phyloP scores from a whole-genome alignment of 1,140 invertebrate genomes.

The Euura saliciscinereae region DNA sequence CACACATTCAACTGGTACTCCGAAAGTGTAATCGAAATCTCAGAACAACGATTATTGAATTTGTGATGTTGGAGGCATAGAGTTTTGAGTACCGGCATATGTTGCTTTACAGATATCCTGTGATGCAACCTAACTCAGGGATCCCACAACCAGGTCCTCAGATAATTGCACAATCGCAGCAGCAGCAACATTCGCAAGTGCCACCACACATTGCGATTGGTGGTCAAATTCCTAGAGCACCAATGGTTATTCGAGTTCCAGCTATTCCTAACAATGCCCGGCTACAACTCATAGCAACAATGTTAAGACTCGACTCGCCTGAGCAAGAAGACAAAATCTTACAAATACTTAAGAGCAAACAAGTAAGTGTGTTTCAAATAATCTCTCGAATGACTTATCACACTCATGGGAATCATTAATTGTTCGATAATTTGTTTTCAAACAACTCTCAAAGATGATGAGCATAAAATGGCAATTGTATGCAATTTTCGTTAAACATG shows the following conservation, averaged over 20 bases:
- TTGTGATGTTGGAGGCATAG: not conserved
- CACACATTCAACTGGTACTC: too few species aligned
- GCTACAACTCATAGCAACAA: slow-evolving; percentile 87
- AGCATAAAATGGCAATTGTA: slow-evolving; percentile 8
- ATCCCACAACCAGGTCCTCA: slow-evolving; percentile 58
- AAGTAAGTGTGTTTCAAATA: slow-evolving; percentile 55
- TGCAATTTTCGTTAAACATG: slow-evolving; percentile 13
- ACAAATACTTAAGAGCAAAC: slow-evolving; percentile 90
- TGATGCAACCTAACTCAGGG: slow-evolving; percentile 56
- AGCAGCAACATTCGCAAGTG: slow-evolving; percentile 52
- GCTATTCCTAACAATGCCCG: slow-evolving; percentile 78
- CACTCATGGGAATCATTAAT: too few species aligned
- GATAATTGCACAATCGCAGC: slow-evolving; percentile 54
- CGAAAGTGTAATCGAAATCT: too few species aligned
- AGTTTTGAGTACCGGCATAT: not conserved
- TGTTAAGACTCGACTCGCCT: slow-evolving; percentile 86
- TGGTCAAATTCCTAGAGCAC: slow-evolving; percentile 55
- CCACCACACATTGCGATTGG: slow-evolving; percentile 54
- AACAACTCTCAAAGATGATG: not conserved
- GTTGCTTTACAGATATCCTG: slow-evolving; percentile 28
- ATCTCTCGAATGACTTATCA: too few species aligned
- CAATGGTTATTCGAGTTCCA: slow-evolving; percentile 54
- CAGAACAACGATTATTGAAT: not conserved
- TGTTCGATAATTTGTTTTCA: too few species aligned
- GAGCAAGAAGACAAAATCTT: slow-evolving; percentile 94